Percentiles rank a stretch among this genome's conserved stretches.
Evolutionary conservation across 2,113 vertebrate species (phyloP).

Genomic region (Toxotes jaculatrix): DNA sequence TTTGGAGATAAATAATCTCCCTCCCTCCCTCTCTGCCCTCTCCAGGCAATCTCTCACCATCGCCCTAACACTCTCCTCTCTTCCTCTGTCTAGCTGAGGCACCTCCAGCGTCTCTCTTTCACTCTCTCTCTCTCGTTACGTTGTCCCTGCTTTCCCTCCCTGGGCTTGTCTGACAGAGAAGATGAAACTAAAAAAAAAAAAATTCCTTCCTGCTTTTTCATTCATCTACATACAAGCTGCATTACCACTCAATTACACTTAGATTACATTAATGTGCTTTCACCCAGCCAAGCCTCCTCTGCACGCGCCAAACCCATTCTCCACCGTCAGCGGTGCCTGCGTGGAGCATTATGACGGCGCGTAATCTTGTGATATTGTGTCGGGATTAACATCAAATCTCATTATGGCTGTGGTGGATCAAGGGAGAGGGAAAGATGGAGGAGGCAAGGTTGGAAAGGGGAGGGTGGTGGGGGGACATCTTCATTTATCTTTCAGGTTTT

Average conservation of each 20-base stretch:
- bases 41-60: slow-evolving; percentile 21
- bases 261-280: slow-evolving; percentile 77
- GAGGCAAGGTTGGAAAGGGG: slow-evolving; percentile 7
- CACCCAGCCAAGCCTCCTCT: slow-evolving; percentile 54
- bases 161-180: background rate
- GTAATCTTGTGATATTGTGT: slow-evolving; percentile 83
- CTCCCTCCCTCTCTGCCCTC: background rate
- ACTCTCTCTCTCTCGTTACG: background rate
- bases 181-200: background rate
- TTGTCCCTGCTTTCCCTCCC: background rate
- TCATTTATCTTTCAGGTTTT: slow-evolving; percentile 27
- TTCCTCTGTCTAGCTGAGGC: slow-evolving; percentile 8
- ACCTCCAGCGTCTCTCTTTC: slow-evolving; percentile 15
- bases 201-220: background rate
- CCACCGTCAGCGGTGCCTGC: slow-evolving; percentile 48
- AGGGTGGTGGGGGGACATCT: background rate
- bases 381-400: slow-evolving; percentile 82
- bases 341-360: slow-evolving; percentile 50
- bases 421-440: slow-evolving; percentile 18
- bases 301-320: slow-evolving; percentile 68
- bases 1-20: slow-evolving; percentile 32
- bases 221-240: slow-evolving; percentile 70
- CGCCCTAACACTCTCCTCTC: background rate
- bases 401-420: slow-evolving; percentile 68
- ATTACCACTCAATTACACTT: slow-evolving; percentile 78